Conservation (phyloP, 2,888 invertebrate genomes). For the Melieria omissa region DNA sequence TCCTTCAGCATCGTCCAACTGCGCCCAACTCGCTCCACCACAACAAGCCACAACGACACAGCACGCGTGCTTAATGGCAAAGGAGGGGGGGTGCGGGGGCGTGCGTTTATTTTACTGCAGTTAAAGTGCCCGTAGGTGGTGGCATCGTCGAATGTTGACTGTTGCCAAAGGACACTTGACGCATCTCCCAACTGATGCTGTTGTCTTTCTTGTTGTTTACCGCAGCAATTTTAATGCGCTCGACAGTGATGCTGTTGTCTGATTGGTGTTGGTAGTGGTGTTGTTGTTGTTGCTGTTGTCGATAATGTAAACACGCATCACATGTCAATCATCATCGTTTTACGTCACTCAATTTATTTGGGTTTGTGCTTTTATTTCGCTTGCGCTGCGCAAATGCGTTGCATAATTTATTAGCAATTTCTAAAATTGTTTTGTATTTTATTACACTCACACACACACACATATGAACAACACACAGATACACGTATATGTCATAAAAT, state of each 20-base stretch:
- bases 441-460: not conserved
- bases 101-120: no score
- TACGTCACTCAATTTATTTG: not conserved
- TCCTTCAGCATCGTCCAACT: not conserved
- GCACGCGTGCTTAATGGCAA: no score
- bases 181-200: not conserved
- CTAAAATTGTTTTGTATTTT: slow-evolving; percentile 18
- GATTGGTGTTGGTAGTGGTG: not conserved
- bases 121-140: not conserved
- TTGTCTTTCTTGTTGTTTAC: not conserved
- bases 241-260: no score
- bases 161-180: not conserved
- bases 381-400: not conserved
- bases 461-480: no score
- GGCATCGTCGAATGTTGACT: not conserved
- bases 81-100: no score
- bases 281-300: slow-evolving; percentile 14
- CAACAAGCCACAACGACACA: not conserved
- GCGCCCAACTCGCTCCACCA: not conserved
- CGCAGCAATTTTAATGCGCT: no score
- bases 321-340: slow-evolving; percentile 26
- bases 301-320: slow-evolving; percentile 33
- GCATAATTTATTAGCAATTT: slow-evolving; percentile 30
- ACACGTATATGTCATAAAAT: no score
- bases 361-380: slow-evolving; percentile 1